A percentile compares a stretch with the other conserved stretches of the same genome.
Evolutionary conservation across 2,888 invertebrate genomes (phyloP).

Genomic region (Anorthoa munda): DNA sequence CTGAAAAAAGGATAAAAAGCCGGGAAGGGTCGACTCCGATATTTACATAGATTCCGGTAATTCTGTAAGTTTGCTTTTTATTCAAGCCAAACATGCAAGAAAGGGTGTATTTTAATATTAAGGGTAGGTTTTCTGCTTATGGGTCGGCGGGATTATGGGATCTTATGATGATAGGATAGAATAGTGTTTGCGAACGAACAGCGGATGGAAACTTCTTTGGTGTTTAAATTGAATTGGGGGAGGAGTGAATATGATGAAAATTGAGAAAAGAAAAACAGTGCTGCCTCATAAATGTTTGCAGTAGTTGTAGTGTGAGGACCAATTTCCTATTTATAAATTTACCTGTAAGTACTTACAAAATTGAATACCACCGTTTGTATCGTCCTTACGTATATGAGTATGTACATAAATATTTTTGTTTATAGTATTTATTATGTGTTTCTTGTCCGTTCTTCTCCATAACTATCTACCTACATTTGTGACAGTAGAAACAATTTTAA

Average conservation of each 20-base stretch:
- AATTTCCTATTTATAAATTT: no score
- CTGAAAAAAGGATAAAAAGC: constrained; percentile 74
- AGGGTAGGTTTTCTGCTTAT: constrained; percentile 59
- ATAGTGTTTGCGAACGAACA: constrained; percentile 26
- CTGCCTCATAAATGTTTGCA: no score
- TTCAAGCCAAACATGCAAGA: constrained; percentile 62
- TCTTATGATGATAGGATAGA: constrained; percentile 49
- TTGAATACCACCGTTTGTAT: no score
- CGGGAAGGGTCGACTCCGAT: constrained; percentile 74
- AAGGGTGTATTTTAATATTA: constrained; percentile 65
- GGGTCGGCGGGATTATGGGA: constrained; percentile 55
- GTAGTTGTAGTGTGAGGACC: no score
- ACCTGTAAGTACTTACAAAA: no score
- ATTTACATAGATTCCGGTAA: constrained; percentile 78
- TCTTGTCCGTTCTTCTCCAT: no score
- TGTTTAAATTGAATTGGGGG: constrained; percentile 25
- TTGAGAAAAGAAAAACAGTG: no score
- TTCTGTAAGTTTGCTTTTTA: constrained; percentile 77
- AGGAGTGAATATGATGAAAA: neutral
- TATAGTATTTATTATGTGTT: no score
- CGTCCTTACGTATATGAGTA: no score
- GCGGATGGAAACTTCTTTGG: neutral
- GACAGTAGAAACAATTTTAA: no score
- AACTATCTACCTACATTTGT: no score
- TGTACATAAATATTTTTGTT: no score